These are phyloP conservation scores for Falco naumanni DNA, from an alignment of 2,797 vertebrate genomes.

Conservation along the genomic window DNA sequence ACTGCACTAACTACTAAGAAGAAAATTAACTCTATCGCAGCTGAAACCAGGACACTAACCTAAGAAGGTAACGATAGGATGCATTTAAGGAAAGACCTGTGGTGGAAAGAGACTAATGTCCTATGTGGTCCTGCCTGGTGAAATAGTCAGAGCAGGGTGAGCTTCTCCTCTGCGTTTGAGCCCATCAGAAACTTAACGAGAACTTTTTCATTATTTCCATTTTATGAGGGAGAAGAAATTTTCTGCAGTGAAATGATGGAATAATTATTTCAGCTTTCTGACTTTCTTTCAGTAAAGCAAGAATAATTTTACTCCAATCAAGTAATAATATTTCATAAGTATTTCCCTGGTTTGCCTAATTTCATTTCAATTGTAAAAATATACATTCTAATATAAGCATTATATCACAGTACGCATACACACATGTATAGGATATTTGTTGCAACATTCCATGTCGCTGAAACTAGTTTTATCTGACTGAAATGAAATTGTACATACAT, in stretches of 20 bases:
- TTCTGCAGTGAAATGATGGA: neutral
- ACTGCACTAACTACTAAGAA: too few species aligned
- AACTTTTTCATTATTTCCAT: neutral
- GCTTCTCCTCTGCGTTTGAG: neutral
- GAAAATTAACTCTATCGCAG: too few species aligned
- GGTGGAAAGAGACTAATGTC: neutral
- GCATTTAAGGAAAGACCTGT: neutral
- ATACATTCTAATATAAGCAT: neutral
- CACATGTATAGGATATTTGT: neutral
- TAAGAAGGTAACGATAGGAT: fast-evolving
- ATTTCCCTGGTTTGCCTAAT: neutral
- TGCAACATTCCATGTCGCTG: neutral
- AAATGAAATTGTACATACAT: neutral
- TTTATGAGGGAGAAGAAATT: neutral
- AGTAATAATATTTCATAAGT: neutral
- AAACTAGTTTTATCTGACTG: neutral
- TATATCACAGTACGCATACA: neutral
- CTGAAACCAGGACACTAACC: neutral
- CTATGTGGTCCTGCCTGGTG: neutral
- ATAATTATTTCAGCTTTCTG: neutral
- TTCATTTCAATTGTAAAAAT: neutral
- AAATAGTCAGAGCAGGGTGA: neutral
- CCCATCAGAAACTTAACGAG: neutral
- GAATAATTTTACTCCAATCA: neutral
- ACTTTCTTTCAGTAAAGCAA: neutral